Percentiles rank a stretch among this genome's conserved stretches.
Conservation (phyloP, 2,888 invertebrate species). For the Aleiodes leptofemur region DNA sequence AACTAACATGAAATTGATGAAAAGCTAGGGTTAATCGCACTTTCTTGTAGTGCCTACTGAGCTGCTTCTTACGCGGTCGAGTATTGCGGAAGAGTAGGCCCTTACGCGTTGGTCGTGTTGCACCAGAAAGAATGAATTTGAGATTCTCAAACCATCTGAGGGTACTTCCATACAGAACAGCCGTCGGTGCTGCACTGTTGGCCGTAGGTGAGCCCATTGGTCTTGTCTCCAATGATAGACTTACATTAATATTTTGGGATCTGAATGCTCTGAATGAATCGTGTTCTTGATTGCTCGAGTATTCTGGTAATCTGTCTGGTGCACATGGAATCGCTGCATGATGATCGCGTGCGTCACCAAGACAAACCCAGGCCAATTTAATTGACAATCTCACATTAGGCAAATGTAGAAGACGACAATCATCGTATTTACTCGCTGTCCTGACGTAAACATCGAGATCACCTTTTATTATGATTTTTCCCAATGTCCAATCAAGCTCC, state of each 20-base stretch:
- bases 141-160: constrained; percentile 97
- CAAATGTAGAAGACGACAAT: constrained; percentile 93
- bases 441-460: constrained; percentile 96
- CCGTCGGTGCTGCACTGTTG: constrained; percentile 79
- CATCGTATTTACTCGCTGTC: constrained; percentile 99
- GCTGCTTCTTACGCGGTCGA: constrained; percentile 90
- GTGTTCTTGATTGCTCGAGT: constrained; percentile 96
- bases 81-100: constrained; percentile 92
- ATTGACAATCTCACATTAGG: constrained; percentile 91
- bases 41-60: constrained; percentile 94
- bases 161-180: constrained; percentile 94
- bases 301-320: constrained; percentile 96
- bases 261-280: constrained; percentile 97
- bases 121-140: constrained; percentile 92
- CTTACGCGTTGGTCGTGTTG: constrained; percentile 95
- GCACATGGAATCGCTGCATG: constrained; percentile 97
- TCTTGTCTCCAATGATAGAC: constrained; percentile 87
- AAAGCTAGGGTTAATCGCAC: constrained; percentile 90
- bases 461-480: constrained; percentile 93
- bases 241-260: constrained; percentile 88
- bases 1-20: constrained; percentile 91
- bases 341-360: constrained; percentile 96
- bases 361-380: constrained; percentile 92
- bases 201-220: constrained; percentile 72
- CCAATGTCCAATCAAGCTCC: constrained; percentile 97